These are phyloP conservation scores for Chlamydotis undulata DNA, from an alignment of 2,113 vertebrate species.

Conservation along the genomic window DNA sequence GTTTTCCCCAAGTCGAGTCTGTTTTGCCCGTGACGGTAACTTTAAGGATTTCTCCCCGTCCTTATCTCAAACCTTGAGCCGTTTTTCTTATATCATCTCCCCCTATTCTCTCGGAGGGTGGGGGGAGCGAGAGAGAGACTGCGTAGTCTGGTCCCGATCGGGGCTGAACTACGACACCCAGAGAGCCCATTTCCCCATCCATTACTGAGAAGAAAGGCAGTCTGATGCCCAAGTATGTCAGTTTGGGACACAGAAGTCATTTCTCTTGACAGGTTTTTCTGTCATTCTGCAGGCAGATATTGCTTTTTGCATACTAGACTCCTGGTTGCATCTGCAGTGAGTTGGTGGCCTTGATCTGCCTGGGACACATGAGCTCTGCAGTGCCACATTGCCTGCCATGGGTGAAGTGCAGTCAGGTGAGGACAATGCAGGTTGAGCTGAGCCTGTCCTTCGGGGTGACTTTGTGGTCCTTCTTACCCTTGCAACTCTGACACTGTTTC, in stretches of 20 bases:
- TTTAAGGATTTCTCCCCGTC: too few relatives aligned
- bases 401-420: not conserved
- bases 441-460: not conserved
- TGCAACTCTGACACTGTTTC: not conserved
- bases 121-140: too few relatives aligned
- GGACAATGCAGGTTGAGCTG: not conserved
- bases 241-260: not conserved
- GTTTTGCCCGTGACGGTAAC: too few relatives aligned
- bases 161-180: too few relatives aligned
- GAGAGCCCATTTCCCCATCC: not conserved
- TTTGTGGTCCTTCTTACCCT: not conserved
- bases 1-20: too few relatives aligned
- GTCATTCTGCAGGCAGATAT: not conserved
- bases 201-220: not conserved
- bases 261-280: not conserved
- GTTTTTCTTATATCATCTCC: too few relatives aligned
- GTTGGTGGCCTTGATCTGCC: not conserved
- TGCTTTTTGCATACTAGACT: not conserved
- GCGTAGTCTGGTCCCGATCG: too few relatives aligned
- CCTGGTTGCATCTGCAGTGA: not conserved
- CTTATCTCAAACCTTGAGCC: too few relatives aligned
- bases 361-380: not conserved
- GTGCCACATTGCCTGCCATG: fast-evolving
- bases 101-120: too few relatives aligned
- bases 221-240: not conserved